Conservation (phyloP, 2,797 vertebrate species). For the Champsocephalus gunnari region DNA sequence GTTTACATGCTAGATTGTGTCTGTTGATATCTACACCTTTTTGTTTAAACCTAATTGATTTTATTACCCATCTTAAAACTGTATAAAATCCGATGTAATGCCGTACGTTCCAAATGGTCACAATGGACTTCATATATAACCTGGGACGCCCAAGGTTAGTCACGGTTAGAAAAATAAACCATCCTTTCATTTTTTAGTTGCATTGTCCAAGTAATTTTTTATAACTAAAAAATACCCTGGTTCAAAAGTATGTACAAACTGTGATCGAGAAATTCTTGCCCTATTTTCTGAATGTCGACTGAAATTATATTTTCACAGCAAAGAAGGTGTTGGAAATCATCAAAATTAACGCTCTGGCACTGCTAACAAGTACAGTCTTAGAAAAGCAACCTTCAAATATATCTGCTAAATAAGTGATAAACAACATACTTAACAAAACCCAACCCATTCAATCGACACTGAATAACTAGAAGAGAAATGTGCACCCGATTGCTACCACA, state of each 20-base stretch:
- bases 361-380: background rate
- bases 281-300: background rate
- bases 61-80: too few species aligned
- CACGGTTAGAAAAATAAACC: background rate
- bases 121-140: conserved; percentile 1
- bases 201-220: background rate
- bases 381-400: background rate
- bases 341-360: background rate
- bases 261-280: background rate
- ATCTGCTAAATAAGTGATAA: background rate
- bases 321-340: background rate
- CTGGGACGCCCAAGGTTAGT: background rate
- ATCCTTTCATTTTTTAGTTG: background rate
- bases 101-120: background rate
- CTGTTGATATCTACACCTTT: too few species aligned
- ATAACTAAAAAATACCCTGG: background rate
- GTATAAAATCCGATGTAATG: background rate
- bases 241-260: background rate
- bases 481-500: background rate
- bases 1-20: too few species aligned
- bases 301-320: background rate
- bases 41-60: too few species aligned
- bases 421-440: background rate
- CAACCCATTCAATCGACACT: background rate
- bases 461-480: background rate